Conservation (phyloP, 2,113 vertebrate species). For the Sinocyclocheilus rhinocerous region DNA sequence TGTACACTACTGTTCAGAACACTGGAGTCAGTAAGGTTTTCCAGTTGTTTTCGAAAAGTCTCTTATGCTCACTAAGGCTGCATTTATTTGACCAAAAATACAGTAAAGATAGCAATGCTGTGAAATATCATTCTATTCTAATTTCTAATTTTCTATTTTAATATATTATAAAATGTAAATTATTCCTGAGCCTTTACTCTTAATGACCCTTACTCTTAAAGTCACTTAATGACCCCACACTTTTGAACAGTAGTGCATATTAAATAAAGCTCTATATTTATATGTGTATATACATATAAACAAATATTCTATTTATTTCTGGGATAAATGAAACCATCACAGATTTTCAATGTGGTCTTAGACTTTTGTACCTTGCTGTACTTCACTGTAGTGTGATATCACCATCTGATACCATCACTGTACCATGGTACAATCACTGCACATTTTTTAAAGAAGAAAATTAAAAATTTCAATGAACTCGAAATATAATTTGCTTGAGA, state of each 20-base stretch:
- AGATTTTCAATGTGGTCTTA: background rate
- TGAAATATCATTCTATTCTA: background rate
- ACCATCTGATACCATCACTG: background rate
- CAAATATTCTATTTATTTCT: background rate
- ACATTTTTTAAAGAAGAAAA: background rate
- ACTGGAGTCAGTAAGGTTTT: background rate
- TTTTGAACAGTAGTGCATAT: too few relatives aligned
- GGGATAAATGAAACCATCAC: background rate
- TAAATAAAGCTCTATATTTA: background rate
- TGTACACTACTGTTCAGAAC: background rate
- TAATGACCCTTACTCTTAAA: too few relatives aligned
- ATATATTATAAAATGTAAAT: too few relatives aligned
- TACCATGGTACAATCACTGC: background rate
- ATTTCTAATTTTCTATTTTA: too few relatives aligned
- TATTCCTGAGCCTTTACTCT: too few relatives aligned
- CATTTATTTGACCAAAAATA: background rate
- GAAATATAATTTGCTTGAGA: background rate
- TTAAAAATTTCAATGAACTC: background rate
- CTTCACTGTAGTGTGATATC: background rate
- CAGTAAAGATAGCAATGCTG: background rate
- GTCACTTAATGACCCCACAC: too few relatives aligned
- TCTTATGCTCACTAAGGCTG: background rate
- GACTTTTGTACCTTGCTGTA: background rate
- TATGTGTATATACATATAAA: background rate
- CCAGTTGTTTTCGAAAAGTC: too few relatives aligned